Base-by-base conservation (phyloP, 2,797 vertebrate genomes). In the Bradypodion pumilum region DNA sequence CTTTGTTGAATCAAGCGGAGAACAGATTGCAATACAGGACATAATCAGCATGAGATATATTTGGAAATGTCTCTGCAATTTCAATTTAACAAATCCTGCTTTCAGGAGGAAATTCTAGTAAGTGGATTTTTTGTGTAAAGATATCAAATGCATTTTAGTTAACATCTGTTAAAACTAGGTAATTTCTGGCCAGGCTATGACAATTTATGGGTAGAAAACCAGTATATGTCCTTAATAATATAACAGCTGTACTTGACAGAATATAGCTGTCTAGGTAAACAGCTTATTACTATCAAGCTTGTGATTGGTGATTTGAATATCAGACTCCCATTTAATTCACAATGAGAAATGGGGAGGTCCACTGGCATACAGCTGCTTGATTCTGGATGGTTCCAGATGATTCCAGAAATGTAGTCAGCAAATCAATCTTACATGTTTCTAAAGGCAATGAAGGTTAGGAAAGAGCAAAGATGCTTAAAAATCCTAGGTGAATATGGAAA, bases 61-160 rank as follows among this genome's bases (percentile, higher is more conserved):
- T 13, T 91, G 87, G 81, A 87, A 92, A 74, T 81, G 68, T 52
- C 15, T 72, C 52, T 16, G 5, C 59, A 74, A 82, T 91, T 89
- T 87, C 29, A 88, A 90, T 83, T 88, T 87, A 94, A 92, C 89
- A 93, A 92, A 92, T 89, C 89, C 83, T 87, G 5, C 76, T 86
- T 92, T 93, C 84, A 86, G 40, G 70, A 87, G 8, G 80, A 89
- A 94, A 92, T 81, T 88, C 59, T 84, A 86, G 59, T 81, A 87
- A 89, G 77, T 42, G 86, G 49, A 81, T 75, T 90, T 90, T 85
- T 85, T 88, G 87, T 89, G 85, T 70, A 49, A 85, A 89, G 91
- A 85, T 66, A 52, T 15, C 46, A 49, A 16, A 56, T 89, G 84
- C 65, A 88, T 73, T 73, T 66, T 87, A 90, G n/a, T n/a, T n/a